Percentiles rank a stretch among this genome's conserved stretches.
These are phyloP conservation scores for Chionis minor DNA, from an alignment of 2,113 vertebrate species.

Conservation along the genomic window DNA sequence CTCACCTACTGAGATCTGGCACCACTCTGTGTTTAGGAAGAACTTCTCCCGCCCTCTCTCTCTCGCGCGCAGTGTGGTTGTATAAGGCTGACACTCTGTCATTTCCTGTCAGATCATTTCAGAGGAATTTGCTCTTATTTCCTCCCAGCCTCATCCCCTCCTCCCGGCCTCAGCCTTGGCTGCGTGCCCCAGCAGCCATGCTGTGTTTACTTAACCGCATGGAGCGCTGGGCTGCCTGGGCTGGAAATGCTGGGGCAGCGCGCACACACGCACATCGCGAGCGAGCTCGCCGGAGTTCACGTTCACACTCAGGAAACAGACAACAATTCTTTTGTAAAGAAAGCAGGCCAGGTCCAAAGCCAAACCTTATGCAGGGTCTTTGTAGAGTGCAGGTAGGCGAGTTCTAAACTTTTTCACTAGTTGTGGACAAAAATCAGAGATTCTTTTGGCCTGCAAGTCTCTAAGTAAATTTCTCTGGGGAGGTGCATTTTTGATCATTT, in stretches of 20 bases:
- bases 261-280: background rate
- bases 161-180: conserved; percentile 56
- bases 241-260: background rate
- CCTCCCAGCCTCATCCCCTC: conserved; percentile 78
- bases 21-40: conserved; percentile 83
- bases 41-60: conserved; percentile 78
- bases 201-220: conserved; percentile 81
- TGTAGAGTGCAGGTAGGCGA: background rate
- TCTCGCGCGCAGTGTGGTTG: conserved; percentile 64
- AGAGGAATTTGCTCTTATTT: conserved; percentile 94
- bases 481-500: background rate
- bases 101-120: conserved; percentile 93
- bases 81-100: conserved; percentile 82
- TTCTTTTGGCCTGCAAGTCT: background rate
- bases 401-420: background rate
- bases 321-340: background rate
- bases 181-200: conserved; percentile 9
- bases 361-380: background rate
- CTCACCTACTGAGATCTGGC: conserved; percentile 98
- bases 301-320: background rate
- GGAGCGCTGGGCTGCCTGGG: conserved; percentile 1
- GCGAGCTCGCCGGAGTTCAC: background rate
- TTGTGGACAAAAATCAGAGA: background rate
- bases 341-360: background rate
- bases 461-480: background rate